These are phyloP conservation scores for Pristionchus maxplancki DNA, from an alignment of 2,888 invertebrate species.

Conservation along the genomic window DNA sequence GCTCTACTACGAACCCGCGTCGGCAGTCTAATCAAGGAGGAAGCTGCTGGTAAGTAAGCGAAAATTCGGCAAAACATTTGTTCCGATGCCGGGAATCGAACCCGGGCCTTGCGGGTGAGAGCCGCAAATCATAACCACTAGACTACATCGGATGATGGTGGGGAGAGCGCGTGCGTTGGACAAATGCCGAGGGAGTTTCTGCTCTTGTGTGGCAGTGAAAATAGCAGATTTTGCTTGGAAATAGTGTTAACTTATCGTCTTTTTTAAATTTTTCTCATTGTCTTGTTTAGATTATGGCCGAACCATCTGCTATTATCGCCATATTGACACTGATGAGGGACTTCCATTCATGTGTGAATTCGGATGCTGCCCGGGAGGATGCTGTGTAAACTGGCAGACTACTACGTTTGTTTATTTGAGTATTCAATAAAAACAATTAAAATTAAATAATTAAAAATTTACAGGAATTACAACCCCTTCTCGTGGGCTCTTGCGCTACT, in stretches of 20 bases:
- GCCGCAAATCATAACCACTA: constrained; percentile 59
- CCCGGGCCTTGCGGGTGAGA: constrained; percentile 62
- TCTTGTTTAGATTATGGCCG: constrained; percentile 66
- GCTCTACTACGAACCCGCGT: constrained; percentile 58
- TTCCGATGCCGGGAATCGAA: constrained; percentile 64
- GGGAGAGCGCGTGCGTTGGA: background rate
- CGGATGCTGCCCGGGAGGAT: constrained; percentile 72
- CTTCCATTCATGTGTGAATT: constrained; percentile 71
- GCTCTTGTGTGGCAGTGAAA: background rate
- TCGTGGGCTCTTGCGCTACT: constrained; percentile 73
- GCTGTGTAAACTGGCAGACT: constrained; percentile 70
- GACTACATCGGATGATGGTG: constrained; percentile 47
- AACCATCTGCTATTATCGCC: constrained; percentile 70
- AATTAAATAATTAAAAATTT: background rate
- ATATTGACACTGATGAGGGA: constrained; percentile 61
- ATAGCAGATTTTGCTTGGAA: background rate
- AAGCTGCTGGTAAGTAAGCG: constrained; percentile 62
- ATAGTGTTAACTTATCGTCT: background rate
- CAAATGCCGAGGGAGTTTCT: background rate
- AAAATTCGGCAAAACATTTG: constrained; percentile 28
- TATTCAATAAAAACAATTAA: background rate
- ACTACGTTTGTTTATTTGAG: constrained; percentile 57
- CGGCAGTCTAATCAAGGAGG: constrained; percentile 68
- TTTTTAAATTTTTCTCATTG: background rate
- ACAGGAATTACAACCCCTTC: constrained; percentile 63